Percentiles rank a stretch among this genome's conserved stretches.
Evolutionary conservation across 2,113 vertebrate species (phyloP).

Genomic region (Oreamnos americanus): DNA sequence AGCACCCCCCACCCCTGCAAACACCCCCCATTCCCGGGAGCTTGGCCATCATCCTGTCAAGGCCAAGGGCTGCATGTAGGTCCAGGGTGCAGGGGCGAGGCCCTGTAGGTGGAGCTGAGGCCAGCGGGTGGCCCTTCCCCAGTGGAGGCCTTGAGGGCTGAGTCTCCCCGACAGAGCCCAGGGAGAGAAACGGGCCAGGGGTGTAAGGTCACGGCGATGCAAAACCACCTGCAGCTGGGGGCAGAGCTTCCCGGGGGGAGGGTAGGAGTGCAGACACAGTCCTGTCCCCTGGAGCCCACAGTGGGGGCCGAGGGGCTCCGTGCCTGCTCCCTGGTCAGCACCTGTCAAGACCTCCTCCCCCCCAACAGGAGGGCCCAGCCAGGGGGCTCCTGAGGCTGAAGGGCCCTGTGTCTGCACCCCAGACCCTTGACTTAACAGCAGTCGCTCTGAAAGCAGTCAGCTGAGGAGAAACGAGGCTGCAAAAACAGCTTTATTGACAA

Average conservation of each 20-base stretch:
- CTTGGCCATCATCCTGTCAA: neutral
- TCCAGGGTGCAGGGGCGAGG: rapidly evolving
- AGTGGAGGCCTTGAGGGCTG: neutral
- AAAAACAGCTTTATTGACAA: neutral
- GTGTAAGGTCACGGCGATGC: rapidly evolving
- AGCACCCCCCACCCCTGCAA: rapidly evolving
- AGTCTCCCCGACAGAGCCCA: neutral
- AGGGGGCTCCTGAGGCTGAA: neutral
- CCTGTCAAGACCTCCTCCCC: neutral
- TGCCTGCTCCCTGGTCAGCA: neutral
- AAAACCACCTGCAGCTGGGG: too few relatives aligned
- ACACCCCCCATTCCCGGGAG: rapidly evolving
- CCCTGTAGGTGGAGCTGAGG: too few relatives aligned
- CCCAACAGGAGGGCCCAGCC: rapidly evolving
- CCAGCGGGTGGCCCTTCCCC: neutral
- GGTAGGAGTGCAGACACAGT: rapidly evolving
- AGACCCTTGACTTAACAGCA: neutral
- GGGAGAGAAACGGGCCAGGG: neutral
- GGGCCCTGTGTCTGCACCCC: neutral
- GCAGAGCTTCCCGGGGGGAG: neutral
- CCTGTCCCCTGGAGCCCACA: neutral
- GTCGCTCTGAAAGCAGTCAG: rapidly evolving
- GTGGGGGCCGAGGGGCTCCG: rapidly evolving
- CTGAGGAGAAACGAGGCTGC: rapidly evolving
- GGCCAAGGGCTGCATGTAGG: rapidly evolving